phyloP scores from a whole-genome alignment of 2,888 invertebrate genomes.

The Chrysotoxum bicinctum region DNA sequence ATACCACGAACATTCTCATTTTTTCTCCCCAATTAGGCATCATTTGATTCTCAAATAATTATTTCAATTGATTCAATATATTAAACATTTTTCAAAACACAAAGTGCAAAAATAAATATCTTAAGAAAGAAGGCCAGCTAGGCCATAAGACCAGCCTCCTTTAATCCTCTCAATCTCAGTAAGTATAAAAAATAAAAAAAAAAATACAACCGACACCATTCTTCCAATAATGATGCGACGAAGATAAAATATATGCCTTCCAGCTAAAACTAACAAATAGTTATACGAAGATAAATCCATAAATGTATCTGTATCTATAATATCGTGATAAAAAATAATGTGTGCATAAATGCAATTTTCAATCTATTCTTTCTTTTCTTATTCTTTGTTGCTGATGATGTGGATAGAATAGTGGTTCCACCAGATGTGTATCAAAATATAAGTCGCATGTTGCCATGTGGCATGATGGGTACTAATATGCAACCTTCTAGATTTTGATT shows the following conservation, averaged over 20 bases:
- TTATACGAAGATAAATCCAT: too few relatives aligned
- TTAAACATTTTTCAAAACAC: not conserved
- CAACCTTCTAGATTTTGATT: constrained; percentile 35
- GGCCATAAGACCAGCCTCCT: constrained; percentile 1
- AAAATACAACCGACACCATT: constrained; percentile 46
- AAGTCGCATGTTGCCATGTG: constrained; percentile 41
- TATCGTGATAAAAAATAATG: constrained; percentile 67
- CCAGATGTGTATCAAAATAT: constrained; percentile 47
- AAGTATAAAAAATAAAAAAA: not conserved
- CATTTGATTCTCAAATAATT: constrained; percentile 11
- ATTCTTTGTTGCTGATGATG: not conserved
- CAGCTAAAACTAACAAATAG: constrained; percentile 58
- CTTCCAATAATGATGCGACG: constrained; percentile 27
- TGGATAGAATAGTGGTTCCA: not conserved
- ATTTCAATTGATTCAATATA: constrained; percentile 49
- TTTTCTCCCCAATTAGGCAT: constrained; percentile 27
- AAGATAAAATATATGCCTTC: constrained; percentile 39
- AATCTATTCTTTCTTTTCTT: constrained; percentile 34
- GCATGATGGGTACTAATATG: constrained; percentile 36
- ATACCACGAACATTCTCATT: not conserved
- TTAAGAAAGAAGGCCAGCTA: not conserved
- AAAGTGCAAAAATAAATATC: not conserved
- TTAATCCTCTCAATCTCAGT: not conserved
- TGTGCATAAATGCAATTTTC: constrained; percentile 68
- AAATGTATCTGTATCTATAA: not conserved